A percentile compares a stretch with the other conserved stretches of the same genome.
phyloP scores from a whole-genome alignment of 2,113 vertebrate genomes.

The Strix aluco region DNA sequence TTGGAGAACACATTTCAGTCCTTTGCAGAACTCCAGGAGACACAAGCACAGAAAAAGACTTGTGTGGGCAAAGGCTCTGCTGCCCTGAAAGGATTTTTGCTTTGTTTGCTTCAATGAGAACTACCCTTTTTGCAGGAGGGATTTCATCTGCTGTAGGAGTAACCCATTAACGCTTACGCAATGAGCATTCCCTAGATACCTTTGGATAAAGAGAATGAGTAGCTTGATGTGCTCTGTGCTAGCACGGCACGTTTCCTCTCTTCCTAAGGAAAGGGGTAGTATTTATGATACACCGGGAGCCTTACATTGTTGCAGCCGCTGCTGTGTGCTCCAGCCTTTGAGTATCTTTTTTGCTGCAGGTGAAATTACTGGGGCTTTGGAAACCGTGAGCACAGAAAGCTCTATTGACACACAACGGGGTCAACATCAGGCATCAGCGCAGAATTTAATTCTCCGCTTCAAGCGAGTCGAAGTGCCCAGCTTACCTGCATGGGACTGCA shows the following conservation, averaged over 20 bases:
- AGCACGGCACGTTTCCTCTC: background rate
- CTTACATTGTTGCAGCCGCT: background rate
- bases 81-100: background rate
- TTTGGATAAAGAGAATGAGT: background rate
- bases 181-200: background rate
- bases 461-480: background rate
- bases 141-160: background rate
- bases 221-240: background rate
- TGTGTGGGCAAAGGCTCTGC: background rate
- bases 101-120: background rate
- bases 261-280: background rate
- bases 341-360: background rate
- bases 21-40: background rate
- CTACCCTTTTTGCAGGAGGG: background rate
- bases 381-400: background rate
- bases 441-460: constrained; percentile 25
- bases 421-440: constrained; percentile 33
- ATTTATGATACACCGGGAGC: background rate
- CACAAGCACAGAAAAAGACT: background rate
- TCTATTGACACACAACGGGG: background rate
- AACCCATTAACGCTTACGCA: background rate
- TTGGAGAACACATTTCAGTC: background rate
- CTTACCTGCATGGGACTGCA: constrained; percentile 99
- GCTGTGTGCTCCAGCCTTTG: background rate
- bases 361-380: constrained; percentile 27